A percentile compares a stretch with the other conserved stretches of the same genome.
phyloP scores from a whole-genome alignment of 1,140 invertebrate species.

The Ips nitidus region DNA sequence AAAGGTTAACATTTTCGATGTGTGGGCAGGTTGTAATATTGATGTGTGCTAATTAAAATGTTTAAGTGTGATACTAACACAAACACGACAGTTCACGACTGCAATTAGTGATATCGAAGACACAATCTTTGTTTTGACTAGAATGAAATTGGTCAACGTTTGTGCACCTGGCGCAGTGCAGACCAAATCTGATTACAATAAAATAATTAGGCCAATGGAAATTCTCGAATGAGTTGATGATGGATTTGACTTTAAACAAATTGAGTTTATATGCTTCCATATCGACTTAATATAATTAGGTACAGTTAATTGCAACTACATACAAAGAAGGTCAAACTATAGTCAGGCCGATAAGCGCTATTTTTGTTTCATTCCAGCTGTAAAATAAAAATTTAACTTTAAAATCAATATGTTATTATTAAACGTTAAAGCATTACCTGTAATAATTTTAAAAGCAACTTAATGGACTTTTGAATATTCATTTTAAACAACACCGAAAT shows the following conservation, averaged over 20 bases:
- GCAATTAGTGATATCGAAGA: too few species aligned
- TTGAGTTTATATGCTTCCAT: background rate
- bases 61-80: background rate
- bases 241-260: background rate
- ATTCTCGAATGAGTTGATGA: background rate
- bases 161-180: slow-evolving; percentile 6
- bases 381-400: too few species aligned
- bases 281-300: background rate
- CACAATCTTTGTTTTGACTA: background rate
- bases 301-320: background rate
- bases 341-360: background rate
- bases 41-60: background rate
- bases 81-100: background rate
- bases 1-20: too few species aligned
- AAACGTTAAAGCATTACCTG: too few species aligned
- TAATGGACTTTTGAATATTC: too few species aligned
- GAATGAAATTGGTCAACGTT: background rate
- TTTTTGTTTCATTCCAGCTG: background rate
- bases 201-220: slow-evolving; percentile 11
- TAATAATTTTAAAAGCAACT: too few species aligned
- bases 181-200: background rate
- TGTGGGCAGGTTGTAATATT: too few species aligned
- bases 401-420: too few species aligned
- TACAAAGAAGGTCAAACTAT: slow-evolving; percentile 3
- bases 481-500: too few species aligned